A percentile compares a stretch with the other conserved stretches of the same genome.
Evolutionary conservation across 2,888 invertebrate genomes (phyloP).

Genomic region (Caenorhabditis japonica): DNA sequence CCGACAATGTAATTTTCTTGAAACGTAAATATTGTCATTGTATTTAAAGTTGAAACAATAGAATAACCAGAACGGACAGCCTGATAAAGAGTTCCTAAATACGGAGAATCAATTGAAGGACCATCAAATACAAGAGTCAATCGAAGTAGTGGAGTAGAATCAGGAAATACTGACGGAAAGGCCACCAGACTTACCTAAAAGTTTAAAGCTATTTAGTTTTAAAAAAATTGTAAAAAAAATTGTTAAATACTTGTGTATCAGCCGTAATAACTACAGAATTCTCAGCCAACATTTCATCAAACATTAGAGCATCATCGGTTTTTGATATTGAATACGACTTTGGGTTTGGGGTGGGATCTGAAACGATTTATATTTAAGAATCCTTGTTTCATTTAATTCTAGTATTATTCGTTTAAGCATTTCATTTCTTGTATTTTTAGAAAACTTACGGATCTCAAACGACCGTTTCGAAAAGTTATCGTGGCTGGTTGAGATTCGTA

Average conservation of each 20-base stretch:
- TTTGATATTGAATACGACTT: conserved; percentile 2
- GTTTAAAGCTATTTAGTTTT: neutral
- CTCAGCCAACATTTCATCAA: conserved; percentile 22
- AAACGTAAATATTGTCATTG: conserved; percentile 36
- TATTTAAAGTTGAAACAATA: conserved; percentile 2
- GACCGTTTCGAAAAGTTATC: no score
- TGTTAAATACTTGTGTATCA: conserved; percentile 11
- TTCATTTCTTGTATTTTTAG: no score
- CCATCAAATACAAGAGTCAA: conserved; percentile 38
- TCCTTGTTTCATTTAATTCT: no score
- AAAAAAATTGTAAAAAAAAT: neutral
- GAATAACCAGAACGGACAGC: conserved; percentile 11
- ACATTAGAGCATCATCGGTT: conserved; percentile 9
- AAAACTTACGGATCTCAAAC: no score
- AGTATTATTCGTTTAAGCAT: no score
- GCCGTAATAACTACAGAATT: conserved; percentile 25
- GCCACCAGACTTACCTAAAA: conserved; percentile 25
- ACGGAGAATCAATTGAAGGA: conserved; percentile 10
- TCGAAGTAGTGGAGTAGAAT: conserved; percentile 22
- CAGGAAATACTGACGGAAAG: conserved; percentile 14
- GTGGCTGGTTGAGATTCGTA: no score
- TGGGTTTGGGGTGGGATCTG: conserved; percentile 8
- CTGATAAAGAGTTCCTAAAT: conserved; percentile 30
- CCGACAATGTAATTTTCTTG: conserved; percentile 24
- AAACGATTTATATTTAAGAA: no score